A percentile compares a stretch with the other conserved stretches of the same genome.
phyloP scores from a whole-genome alignment of 2,888 invertebrate genomes.

The Lepidochitona cinerea region DNA sequence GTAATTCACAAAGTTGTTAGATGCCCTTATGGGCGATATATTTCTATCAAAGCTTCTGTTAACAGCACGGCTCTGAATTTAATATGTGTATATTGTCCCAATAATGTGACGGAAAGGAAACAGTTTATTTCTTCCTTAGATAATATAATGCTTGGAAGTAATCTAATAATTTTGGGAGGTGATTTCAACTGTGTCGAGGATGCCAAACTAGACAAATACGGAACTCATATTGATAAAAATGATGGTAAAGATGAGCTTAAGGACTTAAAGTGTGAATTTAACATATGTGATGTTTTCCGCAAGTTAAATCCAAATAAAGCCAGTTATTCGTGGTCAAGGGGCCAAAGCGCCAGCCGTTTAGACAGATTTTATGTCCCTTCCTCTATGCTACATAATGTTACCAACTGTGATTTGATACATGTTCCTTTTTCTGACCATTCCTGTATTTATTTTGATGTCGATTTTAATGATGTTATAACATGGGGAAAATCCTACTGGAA shows the following conservation, averaged over 20 bases:
- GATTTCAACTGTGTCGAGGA: conserved; percentile 27
- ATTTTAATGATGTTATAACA: background rate
- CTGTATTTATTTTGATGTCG: background rate
- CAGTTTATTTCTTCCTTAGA: background rate
- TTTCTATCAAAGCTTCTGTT: background rate
- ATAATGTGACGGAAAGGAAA: background rate
- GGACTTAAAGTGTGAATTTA: conserved; percentile 13
- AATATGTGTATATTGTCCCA: background rate
- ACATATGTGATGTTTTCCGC: conserved; percentile 17
- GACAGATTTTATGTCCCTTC: background rate
- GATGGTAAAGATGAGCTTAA: conserved; percentile 11
- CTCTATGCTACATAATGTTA: background rate
- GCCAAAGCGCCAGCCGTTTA: background rate
- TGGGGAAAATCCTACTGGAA: background rate
- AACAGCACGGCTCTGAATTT: background rate
- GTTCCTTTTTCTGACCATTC: background rate
- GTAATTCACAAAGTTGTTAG: background rate
- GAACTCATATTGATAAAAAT: conserved; percentile 11
- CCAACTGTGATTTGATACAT: background rate
- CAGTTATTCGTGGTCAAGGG: background rate
- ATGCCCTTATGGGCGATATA: background rate
- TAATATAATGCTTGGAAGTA: background rate
- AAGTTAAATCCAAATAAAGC: conserved; percentile 12
- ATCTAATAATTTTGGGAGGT: conserved; percentile 16
- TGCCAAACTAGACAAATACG: conserved; percentile 16